Conservation (phyloP, 2,888 invertebrate genomes). For the Incurvaria masculella region DNA sequence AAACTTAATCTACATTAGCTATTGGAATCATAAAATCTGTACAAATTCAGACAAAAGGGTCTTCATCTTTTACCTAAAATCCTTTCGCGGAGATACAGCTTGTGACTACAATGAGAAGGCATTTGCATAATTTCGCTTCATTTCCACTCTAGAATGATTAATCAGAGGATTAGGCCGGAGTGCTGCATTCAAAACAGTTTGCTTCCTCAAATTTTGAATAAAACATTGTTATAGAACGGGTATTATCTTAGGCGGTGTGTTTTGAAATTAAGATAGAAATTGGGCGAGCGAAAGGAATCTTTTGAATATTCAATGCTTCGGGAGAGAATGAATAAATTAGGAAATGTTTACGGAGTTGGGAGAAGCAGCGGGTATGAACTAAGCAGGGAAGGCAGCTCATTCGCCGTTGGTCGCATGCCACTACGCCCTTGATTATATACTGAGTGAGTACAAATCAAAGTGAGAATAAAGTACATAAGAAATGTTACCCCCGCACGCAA, state of each 20-base stretch:
- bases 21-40: too few species aligned
- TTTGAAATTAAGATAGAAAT: neutral
- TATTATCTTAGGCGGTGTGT: neutral
- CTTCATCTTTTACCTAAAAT: constrained; percentile 29
- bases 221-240: neutral
- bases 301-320: neutral
- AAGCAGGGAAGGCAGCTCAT: too few species aligned
- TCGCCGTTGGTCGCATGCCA: too few species aligned
- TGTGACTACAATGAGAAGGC: constrained; percentile 35
- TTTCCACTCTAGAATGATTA: constrained; percentile 52
- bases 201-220: neutral
- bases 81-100: constrained; percentile 31
- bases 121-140: constrained; percentile 54
- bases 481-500: too few species aligned
- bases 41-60: constrained; percentile 19
- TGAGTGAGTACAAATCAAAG: too few species aligned
- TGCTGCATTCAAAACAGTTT: neutral
- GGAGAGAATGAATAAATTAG: neutral
- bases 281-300: neutral
- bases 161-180: constrained; percentile 33
- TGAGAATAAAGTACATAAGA: too few species aligned
- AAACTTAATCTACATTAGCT: too few species aligned
- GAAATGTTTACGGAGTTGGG: neutral
- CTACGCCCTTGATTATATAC: too few species aligned
- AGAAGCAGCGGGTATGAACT: too few species aligned